Percentiles rank a stretch among this genome's conserved stretches.
phyloP scores from a whole-genome alignment of 2,888 invertebrate genomes.

The Lithophane leautieri region DNA sequence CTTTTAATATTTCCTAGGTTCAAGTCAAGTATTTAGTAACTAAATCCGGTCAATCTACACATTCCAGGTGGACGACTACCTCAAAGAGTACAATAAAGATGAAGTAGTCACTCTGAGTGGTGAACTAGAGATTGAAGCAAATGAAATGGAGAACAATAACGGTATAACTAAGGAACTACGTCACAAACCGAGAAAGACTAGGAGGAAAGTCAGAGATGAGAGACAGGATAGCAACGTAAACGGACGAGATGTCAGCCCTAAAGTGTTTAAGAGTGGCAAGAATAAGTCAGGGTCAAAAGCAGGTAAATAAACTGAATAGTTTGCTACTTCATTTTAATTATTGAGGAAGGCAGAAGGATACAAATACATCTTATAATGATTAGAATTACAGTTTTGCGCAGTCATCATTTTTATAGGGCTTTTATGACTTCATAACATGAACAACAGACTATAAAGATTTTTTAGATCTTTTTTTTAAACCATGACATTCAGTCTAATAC shows the following conservation, averaged over 20 bases:
- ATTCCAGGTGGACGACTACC: conserved; percentile 86
- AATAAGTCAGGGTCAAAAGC: conserved; percentile 79
- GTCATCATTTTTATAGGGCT: too few species aligned
- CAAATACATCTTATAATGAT: too few species aligned
- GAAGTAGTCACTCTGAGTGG: conserved; percentile 88
- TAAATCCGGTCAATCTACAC: background rate
- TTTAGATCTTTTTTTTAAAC: too few species aligned
- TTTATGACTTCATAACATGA: too few species aligned
- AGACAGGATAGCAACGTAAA: conserved; percentile 80
- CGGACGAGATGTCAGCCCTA: conserved; percentile 86
- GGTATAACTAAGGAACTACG: conserved; percentile 81
- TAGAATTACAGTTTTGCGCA: too few species aligned
- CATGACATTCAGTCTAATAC: background rate
- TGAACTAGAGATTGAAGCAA: conserved; percentile 87
- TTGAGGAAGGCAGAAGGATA: too few species aligned
- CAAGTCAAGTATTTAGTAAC: background rate
- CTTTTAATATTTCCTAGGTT: background rate
- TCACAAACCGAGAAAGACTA: conserved; percentile 85
- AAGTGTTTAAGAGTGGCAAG: conserved; percentile 85
- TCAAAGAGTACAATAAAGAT: conserved; percentile 88
- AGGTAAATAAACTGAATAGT: conserved; percentile 46
- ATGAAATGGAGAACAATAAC: conserved; percentile 88
- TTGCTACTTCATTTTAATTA: background rate
- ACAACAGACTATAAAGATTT: too few species aligned
- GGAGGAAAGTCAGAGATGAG: conserved; percentile 85